Evolutionary conservation across 1,140 invertebrate species (phyloP).

Genomic region (Plutomurus gul): DNA sequence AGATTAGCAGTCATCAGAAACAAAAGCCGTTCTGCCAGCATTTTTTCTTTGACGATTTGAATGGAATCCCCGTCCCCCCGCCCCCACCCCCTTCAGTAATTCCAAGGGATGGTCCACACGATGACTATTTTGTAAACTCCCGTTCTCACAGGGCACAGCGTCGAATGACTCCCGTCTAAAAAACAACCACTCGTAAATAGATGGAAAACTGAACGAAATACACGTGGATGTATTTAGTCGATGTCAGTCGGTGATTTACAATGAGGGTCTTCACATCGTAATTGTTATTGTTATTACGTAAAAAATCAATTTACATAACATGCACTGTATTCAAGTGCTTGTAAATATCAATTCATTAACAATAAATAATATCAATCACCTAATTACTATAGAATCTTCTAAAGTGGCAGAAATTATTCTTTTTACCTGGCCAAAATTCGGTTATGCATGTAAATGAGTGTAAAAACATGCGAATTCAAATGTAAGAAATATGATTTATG

Average conservation of each 20-base stretch:
- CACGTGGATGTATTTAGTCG: slow-evolving; percentile 18
- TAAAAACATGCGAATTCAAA: no score
- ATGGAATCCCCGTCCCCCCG: not conserved
- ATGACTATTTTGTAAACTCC: slow-evolving; percentile 1
- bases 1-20: not conserved
- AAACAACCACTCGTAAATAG: not conserved
- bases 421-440: no score
- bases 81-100: slow-evolving; percentile 12
- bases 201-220: not conserved
- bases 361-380: no score
- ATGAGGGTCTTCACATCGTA: not conserved
- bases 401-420: no score
- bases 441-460: no score
- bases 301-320: no score
- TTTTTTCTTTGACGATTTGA: slow-evolving; percentile 13
- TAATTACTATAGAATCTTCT: no score
- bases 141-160: not conserved
- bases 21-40: slow-evolving; percentile 17
- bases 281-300: not conserved
- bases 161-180: not conserved
- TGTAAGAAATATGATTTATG: no score
- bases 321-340: no score
- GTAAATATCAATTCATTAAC: no score
- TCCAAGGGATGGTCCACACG: not conserved
- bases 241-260: not conserved